Evolutionary conservation across 2,888 invertebrate species (phyloP), one percentile per base, ranked within the genome.

Genomic region (Thecocarcelia acutangulata): DNA sequence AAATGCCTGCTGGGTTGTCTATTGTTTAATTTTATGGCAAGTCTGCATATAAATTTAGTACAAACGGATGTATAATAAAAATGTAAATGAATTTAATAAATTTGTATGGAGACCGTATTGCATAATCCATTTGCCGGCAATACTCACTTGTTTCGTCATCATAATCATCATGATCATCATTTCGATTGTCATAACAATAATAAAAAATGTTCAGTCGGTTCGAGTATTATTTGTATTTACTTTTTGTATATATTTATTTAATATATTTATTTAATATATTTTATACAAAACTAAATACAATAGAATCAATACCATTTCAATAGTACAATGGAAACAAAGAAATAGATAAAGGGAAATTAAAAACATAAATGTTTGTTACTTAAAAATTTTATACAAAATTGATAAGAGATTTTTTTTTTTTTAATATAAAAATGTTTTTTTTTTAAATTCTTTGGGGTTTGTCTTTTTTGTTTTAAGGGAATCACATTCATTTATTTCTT

Each of bases 271-370:
- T 69, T 64, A 74, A 54, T 56, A 61, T 76, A 68, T 68, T 59
- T 54, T 66, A 64, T 73, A 74, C 58, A 61, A 74, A 82, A 77
- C 77, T 82, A 74, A 82, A 74, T 69, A 54, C 52, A 77, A 77
- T 72, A 63, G 56, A 77, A 63, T 11, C 66, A 46, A 58, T 61
- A 70, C 37, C 48, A 74, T 56, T 74, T 74, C 40, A 42, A 72
- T 46, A 63, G 63, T 63, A 21, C 13, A 69, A 33, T 46, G 9
- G 15, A 24, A 69, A 9, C 33, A 37, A 42, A 11, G 15, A 42
- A 21, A 37, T 19, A 37, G 28, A 11, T n/a, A 6, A 17, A 50
- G n/a, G 13, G 33, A 54, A 3, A 42, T 24, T 44, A 15, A 70
- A 21, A 48, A n/a, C 11, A 33, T n/a, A 58, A 52, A 21, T 44